Percentiles rank a stretch among this genome's conserved stretches.
phyloP scores from a whole-genome alignment of 35 echinoderm and acorn worm genomes.

The Heliocidaris erythrogramma region DNA sequence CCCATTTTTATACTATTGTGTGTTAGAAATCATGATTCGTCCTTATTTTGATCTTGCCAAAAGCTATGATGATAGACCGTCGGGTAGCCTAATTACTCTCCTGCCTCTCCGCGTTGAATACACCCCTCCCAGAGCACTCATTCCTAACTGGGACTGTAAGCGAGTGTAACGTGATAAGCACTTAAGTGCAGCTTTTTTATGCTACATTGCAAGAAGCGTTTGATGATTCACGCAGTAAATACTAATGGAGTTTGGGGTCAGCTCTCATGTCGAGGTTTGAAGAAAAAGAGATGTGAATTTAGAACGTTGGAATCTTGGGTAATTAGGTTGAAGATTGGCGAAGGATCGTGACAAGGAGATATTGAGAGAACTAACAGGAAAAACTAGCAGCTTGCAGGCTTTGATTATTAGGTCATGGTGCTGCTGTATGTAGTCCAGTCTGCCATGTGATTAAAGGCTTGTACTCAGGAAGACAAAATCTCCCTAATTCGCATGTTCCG shows the following conservation, averaged over 20 bases:
- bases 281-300: not conserved
- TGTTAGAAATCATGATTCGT: not conserved
- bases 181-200: slow-evolving; percentile 41
- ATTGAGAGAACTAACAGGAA: not conserved
- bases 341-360: not conserved
- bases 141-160: slow-evolving; percentile 21
- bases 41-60: not conserved
- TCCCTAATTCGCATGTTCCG: slow-evolving; percentile 24
- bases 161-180: slow-evolving; percentile 38
- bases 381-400: slow-evolving; percentile 25
- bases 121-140: not conserved
- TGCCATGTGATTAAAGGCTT: not conserved
- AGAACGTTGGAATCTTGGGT: not conserved
- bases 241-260: slow-evolving; percentile 43
- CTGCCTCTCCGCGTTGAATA: not conserved
- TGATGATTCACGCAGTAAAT: slow-evolving; percentile 39
- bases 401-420: slow-evolving; percentile 40
- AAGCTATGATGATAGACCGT: not conserved
- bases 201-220: slow-evolving; percentile 40
- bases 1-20: not conserved
- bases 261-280: not conserved
- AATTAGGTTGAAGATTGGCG: slow-evolving; percentile 22
- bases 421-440: slow-evolving; percentile 23
- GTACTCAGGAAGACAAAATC: not conserved
- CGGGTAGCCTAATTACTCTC: slow-evolving; percentile 1